Conservation (phyloP, 2,113 vertebrate genomes). For the Menura novaehollandiae region DNA sequence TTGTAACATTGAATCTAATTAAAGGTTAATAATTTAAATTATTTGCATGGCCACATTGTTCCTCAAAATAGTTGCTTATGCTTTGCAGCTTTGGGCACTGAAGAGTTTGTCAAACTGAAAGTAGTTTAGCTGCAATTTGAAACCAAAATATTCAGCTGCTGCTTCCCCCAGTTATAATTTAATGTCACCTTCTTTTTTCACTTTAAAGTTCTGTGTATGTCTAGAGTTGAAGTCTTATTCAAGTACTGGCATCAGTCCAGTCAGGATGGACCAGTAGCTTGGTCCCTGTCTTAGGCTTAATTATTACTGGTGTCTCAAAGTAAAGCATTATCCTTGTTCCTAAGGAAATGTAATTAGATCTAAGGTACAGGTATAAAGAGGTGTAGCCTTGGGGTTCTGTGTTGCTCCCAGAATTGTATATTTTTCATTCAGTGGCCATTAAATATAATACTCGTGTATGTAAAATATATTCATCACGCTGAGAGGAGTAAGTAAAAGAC, state of each 20-base stretch:
- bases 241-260: not conserved
- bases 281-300: not conserved
- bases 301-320: not conserved
- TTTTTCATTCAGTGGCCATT: not conserved
- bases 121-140: not conserved
- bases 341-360: not conserved
- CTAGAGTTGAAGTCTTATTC: not conserved
- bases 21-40: not conserved
- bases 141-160: not conserved
- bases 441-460: not conserved
- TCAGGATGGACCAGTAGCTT: not conserved
- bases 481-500: not conserved
- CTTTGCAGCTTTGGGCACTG: not conserved
- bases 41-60: not conserved
- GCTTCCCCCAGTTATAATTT: not conserved
- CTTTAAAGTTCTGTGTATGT: not conserved
- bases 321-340: not conserved
- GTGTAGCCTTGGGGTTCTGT: not conserved
- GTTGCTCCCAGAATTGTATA: not conserved
- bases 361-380: not conserved
- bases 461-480: not conserved
- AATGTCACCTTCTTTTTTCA: not conserved
- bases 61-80: not conserved
- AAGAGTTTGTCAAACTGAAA: not conserved
- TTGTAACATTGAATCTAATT: not conserved